These are phyloP conservation scores for Enteromius mattozi DNA, from an alignment of 2,797 vertebrate genomes.

Conservation along the genomic window DNA sequence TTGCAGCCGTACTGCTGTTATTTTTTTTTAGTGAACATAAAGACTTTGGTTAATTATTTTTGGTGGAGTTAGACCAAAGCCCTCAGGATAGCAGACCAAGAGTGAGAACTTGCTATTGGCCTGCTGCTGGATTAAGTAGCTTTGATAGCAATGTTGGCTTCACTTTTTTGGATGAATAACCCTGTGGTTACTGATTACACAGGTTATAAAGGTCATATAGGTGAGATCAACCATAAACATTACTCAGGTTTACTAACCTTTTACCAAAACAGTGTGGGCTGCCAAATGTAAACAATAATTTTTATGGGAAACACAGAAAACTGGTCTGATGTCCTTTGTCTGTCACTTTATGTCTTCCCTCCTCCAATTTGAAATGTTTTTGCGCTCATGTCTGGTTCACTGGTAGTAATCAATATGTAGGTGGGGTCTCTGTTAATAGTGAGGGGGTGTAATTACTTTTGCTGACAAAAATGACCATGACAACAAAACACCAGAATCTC, in stretches of 20 bases:
- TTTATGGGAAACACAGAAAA: neutral
- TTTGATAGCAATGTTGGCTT: neutral
- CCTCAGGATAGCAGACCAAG: neutral
- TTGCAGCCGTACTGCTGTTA: neutral
- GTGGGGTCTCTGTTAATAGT: neutral
- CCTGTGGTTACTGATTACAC: slow-evolving; percentile 26
- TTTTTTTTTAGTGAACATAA: neutral
- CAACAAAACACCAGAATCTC: neutral
- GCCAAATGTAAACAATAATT: slow-evolving; percentile 8
- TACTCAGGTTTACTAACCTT: neutral
- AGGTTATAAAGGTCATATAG: slow-evolving; percentile 28
- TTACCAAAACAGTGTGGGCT: neutral
- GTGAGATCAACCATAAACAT: slow-evolving; percentile 8
- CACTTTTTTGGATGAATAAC: slow-evolving; percentile 20
- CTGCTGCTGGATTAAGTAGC: neutral
- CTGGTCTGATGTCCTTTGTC: neutral
- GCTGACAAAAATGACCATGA: neutral
- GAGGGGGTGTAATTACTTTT: neutral
- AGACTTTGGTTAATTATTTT: neutral
- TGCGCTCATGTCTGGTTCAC: neutral
- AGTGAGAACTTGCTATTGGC: neutral
- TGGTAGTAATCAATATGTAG: neutral
- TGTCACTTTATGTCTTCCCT: neutral
- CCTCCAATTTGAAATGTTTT: neutral
- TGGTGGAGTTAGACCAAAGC: neutral